Base-by-base conservation (phyloP, 1,140 invertebrate species). In the Drosophila pandora region DNA sequence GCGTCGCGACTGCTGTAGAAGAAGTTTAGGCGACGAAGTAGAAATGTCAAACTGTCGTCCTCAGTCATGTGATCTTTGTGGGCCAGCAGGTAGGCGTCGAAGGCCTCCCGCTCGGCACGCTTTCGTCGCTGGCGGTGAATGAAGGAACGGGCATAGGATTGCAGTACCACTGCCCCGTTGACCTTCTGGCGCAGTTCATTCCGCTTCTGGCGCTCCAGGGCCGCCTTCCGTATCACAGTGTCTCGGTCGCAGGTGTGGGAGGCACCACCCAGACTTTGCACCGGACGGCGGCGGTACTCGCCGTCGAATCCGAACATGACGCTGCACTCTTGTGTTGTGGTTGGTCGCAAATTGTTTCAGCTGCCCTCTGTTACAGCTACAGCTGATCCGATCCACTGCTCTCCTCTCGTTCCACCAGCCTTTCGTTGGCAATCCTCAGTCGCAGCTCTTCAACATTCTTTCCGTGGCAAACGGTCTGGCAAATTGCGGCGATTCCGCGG, bases 231-330 rank as follows among this genome's bases (percentile, higher is more conserved):
- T 54, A 99, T 92, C 17, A 98, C 92, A 60, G 95, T 94, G 78
- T 96, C 95, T 79, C 95, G 95, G 94, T 95, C 93, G 94, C 94
- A 93, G 94, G 95, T 93, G 91, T 95, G 91, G 22, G 93, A 92
- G 4, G 96, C 96, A 43, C 98, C 98, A 48, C 96, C 95, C 74
- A 98, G 93, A 93, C 97, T 98, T 93, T 98, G 97, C 71, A 97
- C 94, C 1, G 98, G 98, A 90, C 95, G 95, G 48, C 96, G 93
- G 65, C 96, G 94, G 91, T 96, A 97, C 90, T 98, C 96, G 49
- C 98, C 98, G 90, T 99, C 97, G 92, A 99, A 99, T 90, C 95
- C 96, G 92, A 96, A 96, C 94, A 94, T 94, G 75, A 79, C 79
- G 48, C 55, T 57, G 65, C 72, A 57, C 69, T 63, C 30, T 41